Conservation (phyloP, 2,888 invertebrate species). For the Belgica antarctica region DNA sequence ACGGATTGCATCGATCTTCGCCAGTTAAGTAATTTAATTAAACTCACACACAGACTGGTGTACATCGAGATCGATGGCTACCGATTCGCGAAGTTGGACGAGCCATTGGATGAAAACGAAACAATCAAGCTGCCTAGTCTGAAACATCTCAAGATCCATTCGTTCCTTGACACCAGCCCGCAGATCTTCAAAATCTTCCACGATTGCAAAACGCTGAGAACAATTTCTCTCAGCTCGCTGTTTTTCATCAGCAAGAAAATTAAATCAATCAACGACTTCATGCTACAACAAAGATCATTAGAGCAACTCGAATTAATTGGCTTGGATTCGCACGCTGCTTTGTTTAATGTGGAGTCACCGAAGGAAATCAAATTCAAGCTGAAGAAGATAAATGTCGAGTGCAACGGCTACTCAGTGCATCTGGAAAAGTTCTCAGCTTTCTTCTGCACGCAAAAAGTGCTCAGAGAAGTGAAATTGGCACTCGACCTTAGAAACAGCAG, state of each 20-base stretch:
- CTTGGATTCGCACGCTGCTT: slow-evolving; percentile 27
- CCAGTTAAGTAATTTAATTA: slow-evolving; percentile 28
- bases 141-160: slow-evolving; percentile 33
- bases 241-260: slow-evolving; percentile 36
- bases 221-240: slow-evolving; percentile 30
- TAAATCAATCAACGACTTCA: slow-evolving; percentile 41
- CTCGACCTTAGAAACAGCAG: slow-evolving; percentile 31
- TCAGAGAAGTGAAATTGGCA: slow-evolving; percentile 37
- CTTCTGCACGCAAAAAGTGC: not conserved
- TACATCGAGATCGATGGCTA: slow-evolving; percentile 36
- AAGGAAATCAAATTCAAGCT: slow-evolving; percentile 21
- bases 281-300: slow-evolving; percentile 32
- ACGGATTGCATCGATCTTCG: slow-evolving; percentile 33
- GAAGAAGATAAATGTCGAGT: slow-evolving; percentile 36
- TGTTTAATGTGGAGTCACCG: slow-evolving; percentile 1
- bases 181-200: slow-evolving; percentile 37
- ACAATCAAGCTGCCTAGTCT: slow-evolving; percentile 18
- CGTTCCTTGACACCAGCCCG: slow-evolving; percentile 31
- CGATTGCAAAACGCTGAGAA: slow-evolving; percentile 5
- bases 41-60: slow-evolving; percentile 30
- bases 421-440: slow-evolving; percentile 26
- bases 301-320: slow-evolving; percentile 38
- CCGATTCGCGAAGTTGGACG: slow-evolving; percentile 17
- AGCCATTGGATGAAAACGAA: slow-evolving; percentile 24
- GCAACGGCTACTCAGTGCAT: slow-evolving; percentile 31